Base-by-base conservation (phyloP, 2,797 vertebrate species). In the Acipenser transmontanus region DNA sequence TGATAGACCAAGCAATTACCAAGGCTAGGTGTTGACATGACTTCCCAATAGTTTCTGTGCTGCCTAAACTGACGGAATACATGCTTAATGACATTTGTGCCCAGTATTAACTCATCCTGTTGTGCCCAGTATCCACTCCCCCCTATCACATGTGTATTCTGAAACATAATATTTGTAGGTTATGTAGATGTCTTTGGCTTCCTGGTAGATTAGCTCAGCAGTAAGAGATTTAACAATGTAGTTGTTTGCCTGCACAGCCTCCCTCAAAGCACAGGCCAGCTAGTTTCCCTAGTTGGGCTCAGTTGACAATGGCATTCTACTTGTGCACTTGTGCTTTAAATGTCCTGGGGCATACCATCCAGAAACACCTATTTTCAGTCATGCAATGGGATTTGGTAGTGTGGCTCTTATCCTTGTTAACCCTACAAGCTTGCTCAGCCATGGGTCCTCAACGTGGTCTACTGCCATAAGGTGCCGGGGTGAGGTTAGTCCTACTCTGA, bases 221-320 rank as follows among this genome's bases (percentile, higher is more conserved):
- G 34, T 34, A 12, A 2, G 7, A n/a, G 10, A 7, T 1, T 10
- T 47, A 62, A 47, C 47, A 11, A 5, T 2, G 17, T 34, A 1
- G 49, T 47, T 49, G 1, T 54, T 52, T 8, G 50, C 49, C 50
- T 34, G 17, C 50, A 20, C 49, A 2, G 63, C 14, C 50, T 64
- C 63, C 63, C 50, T 51, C 63, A 6, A 64, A 20, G 63, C 63
- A 64, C 13, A 54, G 63, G 50, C 51, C 63, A 17, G n/a, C 49
- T 54, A 8, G 63, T 64, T 64, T 64, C 8, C 63, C 63, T 34
- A 1, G 34, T 34, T 34, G 34, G 4, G 34, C 34, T 34, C 34
- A 34, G 34, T 3, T 3, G 4, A 34, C 63, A 7, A 49, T 1
- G 14, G 7, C 10, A 7, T 13, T 54, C 7, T 47, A 50, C 14